These are phyloP conservation scores for Sthenelais limicola DNA, from an alignment of 2,888 invertebrate species.

Conservation along the genomic window DNA sequence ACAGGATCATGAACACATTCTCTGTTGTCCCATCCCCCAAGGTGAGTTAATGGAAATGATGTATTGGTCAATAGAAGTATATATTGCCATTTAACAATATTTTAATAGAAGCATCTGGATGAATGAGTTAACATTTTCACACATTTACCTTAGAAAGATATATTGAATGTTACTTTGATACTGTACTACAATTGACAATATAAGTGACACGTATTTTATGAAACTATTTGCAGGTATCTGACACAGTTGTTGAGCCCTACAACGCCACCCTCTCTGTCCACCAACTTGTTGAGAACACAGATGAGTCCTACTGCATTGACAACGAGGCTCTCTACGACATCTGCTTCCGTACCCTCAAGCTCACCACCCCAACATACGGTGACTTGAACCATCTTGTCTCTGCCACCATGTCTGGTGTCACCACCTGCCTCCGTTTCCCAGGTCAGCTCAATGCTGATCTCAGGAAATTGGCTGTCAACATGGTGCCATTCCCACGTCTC, in stretches of 20 bases:
- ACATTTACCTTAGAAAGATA: too few species aligned
- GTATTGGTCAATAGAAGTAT: too few species aligned
- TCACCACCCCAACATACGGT: constrained; percentile 40
- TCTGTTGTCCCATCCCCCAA: constrained; percentile 92
- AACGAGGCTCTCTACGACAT: constrained; percentile 41
- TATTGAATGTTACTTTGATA: too few species aligned
- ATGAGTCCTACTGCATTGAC: constrained; percentile 40
- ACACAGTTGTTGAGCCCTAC: constrained; percentile 73
- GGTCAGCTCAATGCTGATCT: constrained; percentile 38
- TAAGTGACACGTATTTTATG: too few species aligned
- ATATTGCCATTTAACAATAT: too few species aligned
- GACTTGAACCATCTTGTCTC: constrained; percentile 41
- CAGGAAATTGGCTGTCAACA: constrained; percentile 38
- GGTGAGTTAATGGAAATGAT: too few species aligned
- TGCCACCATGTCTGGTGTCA: constrained; percentile 40
- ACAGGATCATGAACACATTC: constrained; percentile 98
- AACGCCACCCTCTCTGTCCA: constrained; percentile 40
- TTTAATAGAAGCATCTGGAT: too few species aligned
- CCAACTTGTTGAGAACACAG: constrained; percentile 40
- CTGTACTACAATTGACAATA: too few species aligned
- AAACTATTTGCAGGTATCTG: too few species aligned
- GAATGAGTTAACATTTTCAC: too few species aligned
- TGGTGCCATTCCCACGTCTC: constrained; percentile 82
- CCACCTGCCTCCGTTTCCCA: constrained; percentile 39
- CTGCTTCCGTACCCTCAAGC: constrained; percentile 41